Evolutionary conservation across 2,797 vertebrate species (phyloP), one percentile per base, ranked within the genome.

Genomic region (Pangasius mekongensis): DNA sequence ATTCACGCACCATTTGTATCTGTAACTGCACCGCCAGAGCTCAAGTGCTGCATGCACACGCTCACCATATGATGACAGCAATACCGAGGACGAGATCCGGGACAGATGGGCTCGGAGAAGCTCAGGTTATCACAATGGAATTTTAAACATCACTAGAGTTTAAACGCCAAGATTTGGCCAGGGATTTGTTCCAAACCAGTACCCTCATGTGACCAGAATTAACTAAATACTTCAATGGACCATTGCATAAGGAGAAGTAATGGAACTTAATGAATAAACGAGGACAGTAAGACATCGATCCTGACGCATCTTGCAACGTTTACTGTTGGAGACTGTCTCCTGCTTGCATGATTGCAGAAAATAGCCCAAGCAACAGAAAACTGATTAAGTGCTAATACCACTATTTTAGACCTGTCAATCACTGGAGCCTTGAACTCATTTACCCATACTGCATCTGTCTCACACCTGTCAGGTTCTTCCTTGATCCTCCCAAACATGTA

Each of bases 121-220:
- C 90, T 88, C 86, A 22, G 76, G 78, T 86, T 88, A 88, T 87
- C 84, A 82, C 56, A 62, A 77, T 80, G 86, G 85, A 85, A 91
- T 88, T 92, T 87, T 47, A 82, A 71, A 88, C 81, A 80, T 89
- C 82, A 43, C 52, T 81, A n/a, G 66, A 74, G 54, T 85, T 87
- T 87, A 87, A 77, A 90, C 6, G 64, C 86, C 36, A 27, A 67
- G 52, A 87, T 60, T 22, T 58, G 74, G 56, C 52, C n/a, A 56
- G 67, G 82, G 85, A 86, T 85, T 88, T 64, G 67, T 85, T 86
- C 83, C 84, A 87, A 91, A 89, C 87, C 86, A 67, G 76, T 73
- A 49, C n/a, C 5, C 30, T 78, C 87, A 74, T 54, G 49, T 58
- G 60, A 87, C 83, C 69, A 73, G 49, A 84, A 76, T 85, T 74